Conservation (phyloP, 2,797 vertebrate species). For the Argyrosomus regius region DNA sequence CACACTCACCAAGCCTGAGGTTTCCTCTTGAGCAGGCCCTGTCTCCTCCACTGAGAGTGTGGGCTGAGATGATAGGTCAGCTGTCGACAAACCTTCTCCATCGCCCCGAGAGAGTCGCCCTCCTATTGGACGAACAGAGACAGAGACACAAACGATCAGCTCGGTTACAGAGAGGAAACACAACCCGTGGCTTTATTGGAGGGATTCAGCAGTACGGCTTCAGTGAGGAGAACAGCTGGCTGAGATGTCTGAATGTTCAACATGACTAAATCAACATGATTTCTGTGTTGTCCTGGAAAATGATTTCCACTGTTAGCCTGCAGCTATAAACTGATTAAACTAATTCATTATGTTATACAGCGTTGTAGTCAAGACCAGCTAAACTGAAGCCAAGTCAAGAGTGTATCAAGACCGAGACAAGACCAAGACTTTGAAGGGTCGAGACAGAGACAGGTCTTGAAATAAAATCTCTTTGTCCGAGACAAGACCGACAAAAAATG, state of each 20-base stretch:
- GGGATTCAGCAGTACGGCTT: not conserved
- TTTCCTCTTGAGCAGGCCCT: slow-evolving; percentile 95
- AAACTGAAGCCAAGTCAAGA: too few relatives aligned
- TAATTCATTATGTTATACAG: too few relatives aligned
- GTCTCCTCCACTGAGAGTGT: slow-evolving; percentile 95
- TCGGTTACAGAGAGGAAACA: not conserved
- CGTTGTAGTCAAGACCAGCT: too few relatives aligned
- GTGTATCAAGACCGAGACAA: too few relatives aligned
- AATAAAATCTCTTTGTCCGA: too few relatives aligned
- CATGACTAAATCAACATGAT: not conserved
- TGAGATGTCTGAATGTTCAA: not conserved
- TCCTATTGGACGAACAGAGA: slow-evolving; percentile 84
- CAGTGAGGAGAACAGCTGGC: not conserved
- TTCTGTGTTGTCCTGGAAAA: not conserved
- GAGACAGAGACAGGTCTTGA: too few relatives aligned
- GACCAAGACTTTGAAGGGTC: too few relatives aligned
- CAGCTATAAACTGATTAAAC: too few relatives aligned
- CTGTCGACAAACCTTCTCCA: slow-evolving; percentile 99
- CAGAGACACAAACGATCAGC: slow-evolving; percentile 13
- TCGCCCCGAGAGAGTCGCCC: slow-evolving; percentile 91
- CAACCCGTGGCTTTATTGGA: not conserved
- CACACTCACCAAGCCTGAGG: slow-evolving; percentile 94
- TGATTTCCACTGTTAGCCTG: too few relatives aligned
- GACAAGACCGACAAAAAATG: too few relatives aligned
- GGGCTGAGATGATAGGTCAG: slow-evolving; percentile 99